Conservation (phyloP, 2,797 vertebrate genomes). For the Enteromius anoplus region DNA sequence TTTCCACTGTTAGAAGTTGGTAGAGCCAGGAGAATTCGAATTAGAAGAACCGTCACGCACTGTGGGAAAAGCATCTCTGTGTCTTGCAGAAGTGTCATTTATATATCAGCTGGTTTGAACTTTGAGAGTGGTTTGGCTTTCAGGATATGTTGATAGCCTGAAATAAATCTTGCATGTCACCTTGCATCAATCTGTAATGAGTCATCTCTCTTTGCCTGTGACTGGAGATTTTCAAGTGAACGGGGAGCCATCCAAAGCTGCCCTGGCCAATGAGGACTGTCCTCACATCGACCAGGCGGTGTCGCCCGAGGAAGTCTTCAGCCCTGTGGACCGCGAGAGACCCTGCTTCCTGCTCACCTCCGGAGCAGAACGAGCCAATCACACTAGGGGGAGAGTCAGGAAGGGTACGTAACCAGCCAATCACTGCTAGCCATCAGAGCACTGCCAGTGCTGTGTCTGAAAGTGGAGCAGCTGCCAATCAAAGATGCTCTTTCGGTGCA, state of each 20-base stretch:
- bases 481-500: constrained; percentile 45
- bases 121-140: constrained; percentile 17
- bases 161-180: constrained; percentile 29
- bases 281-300: constrained; percentile 99
- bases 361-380: constrained; percentile 91
- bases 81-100: not conserved
- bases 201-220: constrained; percentile 44
- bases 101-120: not conserved
- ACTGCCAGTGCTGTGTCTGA: constrained; percentile 50
- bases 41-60: not conserved
- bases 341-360: constrained; percentile 99
- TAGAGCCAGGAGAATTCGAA: not conserved
- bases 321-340: constrained; percentile 94
- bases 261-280: constrained; percentile 99
- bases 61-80: not conserved
- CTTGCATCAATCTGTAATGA: constrained; percentile 23
- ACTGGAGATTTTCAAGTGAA: constrained; percentile 98
- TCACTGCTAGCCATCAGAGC: constrained; percentile 65
- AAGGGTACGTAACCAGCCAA: constrained; percentile 97
- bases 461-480: constrained; percentile 44
- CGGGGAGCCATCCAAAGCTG: constrained; percentile 96
- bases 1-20: not conserved
- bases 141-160: constrained; percentile 6
- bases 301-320: constrained; percentile 98
- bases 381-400: constrained; percentile 96